These are phyloP conservation scores for Lutjanus erythropterus DNA, from an alignment of 2,113 vertebrate genomes.

Conservation along the genomic window DNA sequence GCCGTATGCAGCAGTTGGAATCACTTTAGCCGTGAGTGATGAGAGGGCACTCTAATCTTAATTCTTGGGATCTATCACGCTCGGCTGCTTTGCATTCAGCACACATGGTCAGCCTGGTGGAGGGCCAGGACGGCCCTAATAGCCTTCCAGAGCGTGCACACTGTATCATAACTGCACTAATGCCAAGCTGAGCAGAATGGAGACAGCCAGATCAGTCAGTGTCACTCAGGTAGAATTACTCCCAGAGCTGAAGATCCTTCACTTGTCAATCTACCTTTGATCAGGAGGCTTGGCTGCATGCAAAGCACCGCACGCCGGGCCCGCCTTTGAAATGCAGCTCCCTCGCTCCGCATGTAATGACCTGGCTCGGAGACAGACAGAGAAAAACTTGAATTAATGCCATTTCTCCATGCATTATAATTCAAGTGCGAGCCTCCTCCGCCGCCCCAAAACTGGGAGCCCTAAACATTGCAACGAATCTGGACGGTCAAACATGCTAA, in stretches of 20 bases:
- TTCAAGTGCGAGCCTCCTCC: constrained; percentile 28
- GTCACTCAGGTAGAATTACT: constrained; percentile 75
- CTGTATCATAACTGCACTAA: constrained; percentile 62
- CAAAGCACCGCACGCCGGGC: constrained; percentile 21
- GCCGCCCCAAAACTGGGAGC: neutral
- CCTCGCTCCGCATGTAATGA: constrained; percentile 52
- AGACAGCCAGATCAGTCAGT: constrained; percentile 70
- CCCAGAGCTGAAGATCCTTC: constrained; percentile 60
- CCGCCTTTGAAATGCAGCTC: constrained; percentile 55
- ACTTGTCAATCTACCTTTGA: constrained; percentile 71
- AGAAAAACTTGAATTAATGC: constrained; percentile 53
- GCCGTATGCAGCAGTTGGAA: constrained; percentile 29
- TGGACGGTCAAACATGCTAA: constrained; percentile 25
- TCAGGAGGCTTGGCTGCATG: constrained; percentile 60
- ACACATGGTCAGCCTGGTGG: constrained; percentile 23
- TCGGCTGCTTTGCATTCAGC: constrained; percentile 60
- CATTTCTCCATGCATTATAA: constrained; percentile 39
- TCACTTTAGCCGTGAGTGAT: constrained; percentile 55
- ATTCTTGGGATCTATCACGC: constrained; percentile 37
- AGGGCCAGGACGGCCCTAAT: constrained; percentile 29
- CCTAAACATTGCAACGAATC: constrained; percentile 10
- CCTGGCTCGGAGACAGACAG: constrained; percentile 37
- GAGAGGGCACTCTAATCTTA: constrained; percentile 23
- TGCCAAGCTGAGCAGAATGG: constrained; percentile 52
- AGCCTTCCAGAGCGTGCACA: constrained; percentile 38